Percentiles rank a stretch among this genome's conserved stretches.
These are phyloP conservation scores for Acanthaster planci DNA, from an alignment of 35 echinoderm and acorn worm species.

Conservation along the genomic window DNA sequence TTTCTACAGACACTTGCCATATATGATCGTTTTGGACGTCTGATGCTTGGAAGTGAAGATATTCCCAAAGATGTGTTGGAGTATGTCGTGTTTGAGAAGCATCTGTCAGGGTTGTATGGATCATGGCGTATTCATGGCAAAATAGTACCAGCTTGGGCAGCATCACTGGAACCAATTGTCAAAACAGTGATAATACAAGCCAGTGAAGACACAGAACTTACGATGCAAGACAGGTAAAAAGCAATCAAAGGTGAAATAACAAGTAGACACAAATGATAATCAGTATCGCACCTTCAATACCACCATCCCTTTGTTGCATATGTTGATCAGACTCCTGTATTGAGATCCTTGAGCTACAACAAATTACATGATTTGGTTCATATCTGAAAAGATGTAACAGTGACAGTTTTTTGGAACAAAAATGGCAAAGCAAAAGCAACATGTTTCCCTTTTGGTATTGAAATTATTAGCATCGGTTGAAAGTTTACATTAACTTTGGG, in stretches of 20 bases:
- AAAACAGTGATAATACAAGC: conserved; percentile 73
- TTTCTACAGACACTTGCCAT: conserved; percentile 83
- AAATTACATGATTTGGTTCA: too few species aligned
- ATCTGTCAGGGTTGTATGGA: conserved; percentile 77
- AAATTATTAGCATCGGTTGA: too few species aligned
- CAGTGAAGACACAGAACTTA: conserved; percentile 51
- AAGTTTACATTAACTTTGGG: too few species aligned
- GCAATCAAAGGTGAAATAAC: not conserved
- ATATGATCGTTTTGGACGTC: conserved; percentile 89
- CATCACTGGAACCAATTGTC: conserved; percentile 71
- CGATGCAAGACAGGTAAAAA: conserved; percentile 5
- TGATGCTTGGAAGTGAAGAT: conserved; percentile 90
- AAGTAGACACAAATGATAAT: too few species aligned
- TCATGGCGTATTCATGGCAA: conserved; percentile 93
- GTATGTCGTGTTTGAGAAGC: conserved; percentile 95
- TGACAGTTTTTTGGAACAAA: too few species aligned
- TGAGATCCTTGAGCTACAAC: too few species aligned
- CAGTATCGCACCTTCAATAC: too few species aligned
- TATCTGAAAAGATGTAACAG: too few species aligned
- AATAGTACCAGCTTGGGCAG: conserved; percentile 83
- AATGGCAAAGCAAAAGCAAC: too few species aligned
- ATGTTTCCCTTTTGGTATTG: too few species aligned
- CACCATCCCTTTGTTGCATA: too few species aligned
- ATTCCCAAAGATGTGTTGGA: conserved; percentile 92
- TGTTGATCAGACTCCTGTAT: too few species aligned